Evolutionary conservation across 2,888 invertebrate genomes (phyloP).

Genomic region (Chromoteleia sp.): DNA sequence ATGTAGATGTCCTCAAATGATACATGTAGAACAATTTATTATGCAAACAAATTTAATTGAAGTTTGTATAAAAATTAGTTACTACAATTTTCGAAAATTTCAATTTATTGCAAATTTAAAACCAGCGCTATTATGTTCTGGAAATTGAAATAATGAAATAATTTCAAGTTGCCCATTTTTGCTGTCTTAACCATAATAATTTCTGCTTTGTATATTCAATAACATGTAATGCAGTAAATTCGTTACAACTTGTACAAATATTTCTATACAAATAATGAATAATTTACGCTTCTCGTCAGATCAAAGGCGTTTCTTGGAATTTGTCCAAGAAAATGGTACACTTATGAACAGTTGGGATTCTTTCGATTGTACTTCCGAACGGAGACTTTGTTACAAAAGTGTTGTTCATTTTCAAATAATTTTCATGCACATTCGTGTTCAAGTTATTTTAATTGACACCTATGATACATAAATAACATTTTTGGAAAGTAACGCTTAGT

Average conservation of each 20-base stretch:
- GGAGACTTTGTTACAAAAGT: background rate
- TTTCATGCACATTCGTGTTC: no score
- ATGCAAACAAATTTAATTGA: no score
- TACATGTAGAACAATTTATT: no score
- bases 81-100: no score
- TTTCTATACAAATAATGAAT: conserved; percentile 2
- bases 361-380: background rate
- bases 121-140: no score
- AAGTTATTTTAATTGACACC: background rate
- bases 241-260: background rate
- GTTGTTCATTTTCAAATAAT: background rate
- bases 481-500: background rate
- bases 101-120: no score
- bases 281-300: background rate
- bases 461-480: background rate
- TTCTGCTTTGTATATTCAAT: background rate
- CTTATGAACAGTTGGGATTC: background rate
- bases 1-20: no score
- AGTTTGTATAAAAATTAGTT: no score
- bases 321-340: background rate
- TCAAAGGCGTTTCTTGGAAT: background rate
- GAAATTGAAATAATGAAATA: background rate
- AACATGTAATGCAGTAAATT: background rate
- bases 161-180: background rate
- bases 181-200: background rate